Conservation (phyloP, 2,888 invertebrate species). For the Caenorhabditis sp. region DNA sequence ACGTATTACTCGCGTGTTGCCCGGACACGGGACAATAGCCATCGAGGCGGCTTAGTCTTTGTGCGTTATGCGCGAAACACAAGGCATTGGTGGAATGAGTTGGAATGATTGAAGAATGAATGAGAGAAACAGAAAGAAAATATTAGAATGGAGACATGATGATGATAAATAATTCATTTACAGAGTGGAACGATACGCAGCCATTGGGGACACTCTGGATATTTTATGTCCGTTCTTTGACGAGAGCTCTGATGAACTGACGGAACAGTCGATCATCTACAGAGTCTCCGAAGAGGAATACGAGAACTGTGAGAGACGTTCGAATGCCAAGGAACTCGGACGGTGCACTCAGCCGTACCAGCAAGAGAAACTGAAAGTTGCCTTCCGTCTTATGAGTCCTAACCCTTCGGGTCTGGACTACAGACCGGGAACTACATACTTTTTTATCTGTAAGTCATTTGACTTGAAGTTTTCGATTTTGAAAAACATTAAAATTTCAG, state of each 20-base stretch:
- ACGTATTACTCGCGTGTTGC: slow-evolving; percentile 22
- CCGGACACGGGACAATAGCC: slow-evolving; percentile 48
- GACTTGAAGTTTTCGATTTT: not conserved
- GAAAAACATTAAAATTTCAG: slow-evolving; percentile 51
- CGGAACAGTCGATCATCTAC: slow-evolving; percentile 73
- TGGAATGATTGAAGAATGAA: not conserved
- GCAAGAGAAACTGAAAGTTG: slow-evolving; percentile 69
- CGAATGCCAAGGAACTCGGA: slow-evolving; percentile 68
- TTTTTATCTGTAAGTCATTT: slow-evolving; percentile 71
- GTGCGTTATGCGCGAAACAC: slow-evolving; percentile 25
- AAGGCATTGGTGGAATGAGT: not conserved
- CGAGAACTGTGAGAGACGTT: slow-evolving; percentile 67
- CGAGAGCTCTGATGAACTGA: slow-evolving; percentile 55
- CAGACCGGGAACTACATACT: slow-evolving; percentile 71
- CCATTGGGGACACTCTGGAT: slow-evolving; percentile 73
- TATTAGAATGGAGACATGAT: not conserved
- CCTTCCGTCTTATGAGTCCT: slow-evolving; percentile 70
- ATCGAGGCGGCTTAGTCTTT: slow-evolving; percentile 40
- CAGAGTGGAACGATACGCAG: slow-evolving; percentile 72
- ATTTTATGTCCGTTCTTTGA: slow-evolving; percentile 71
- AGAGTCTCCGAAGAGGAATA: slow-evolving; percentile 72
- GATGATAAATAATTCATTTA: slow-evolving; percentile 34
- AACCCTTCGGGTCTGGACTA: slow-evolving; percentile 73
- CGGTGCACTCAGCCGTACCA: slow-evolving; percentile 68
- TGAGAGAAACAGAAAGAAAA: not conserved